Evolutionary conservation across 2,888 invertebrate species (phyloP), one percentile per base, ranked within the genome.

Genomic region (Proisotoma minuta): DNA sequence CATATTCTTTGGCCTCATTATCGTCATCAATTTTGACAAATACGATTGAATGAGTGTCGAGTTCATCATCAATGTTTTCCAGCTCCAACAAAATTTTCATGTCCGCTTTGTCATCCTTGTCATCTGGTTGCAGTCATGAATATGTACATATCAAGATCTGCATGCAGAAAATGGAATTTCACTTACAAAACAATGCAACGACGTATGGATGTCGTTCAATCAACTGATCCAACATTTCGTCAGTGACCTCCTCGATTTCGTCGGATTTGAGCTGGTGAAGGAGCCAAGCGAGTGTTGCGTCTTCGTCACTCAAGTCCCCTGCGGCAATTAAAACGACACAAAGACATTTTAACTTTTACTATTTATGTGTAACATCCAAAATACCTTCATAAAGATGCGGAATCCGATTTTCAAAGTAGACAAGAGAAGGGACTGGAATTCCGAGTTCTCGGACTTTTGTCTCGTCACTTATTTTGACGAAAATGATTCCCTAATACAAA

Each of bases 51-150:
- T 93, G 90, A 76, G 89, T 88, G 78, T 93, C 93, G 78, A 91
- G 91, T 77, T 93, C 93, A 76, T 93, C 93, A 76, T 94, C 94
- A 74, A 94, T 93, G 77, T 91, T 92, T 79, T 94, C 91, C 83
- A 43, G 18, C 18, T 43, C 43, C 5, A 20, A 18, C 10, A 43
- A n/a, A n/a, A 43, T 43, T 78, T 91, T 89, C 78, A 90, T 88
- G 77, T 91, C 91, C 78, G 90, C 89, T 81, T 91, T 91, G 77
- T 92, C 91, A 74, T 90, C 88, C 79, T 88, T 91, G 79, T 92
- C 91, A 81, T 93, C 92, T 92, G 79, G n/a, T n/a, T n/a, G n/a
- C n/a, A n/a, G n/a, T n/a, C n/a, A n/a, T n/a, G n/a, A n/a, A n/a
- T n/a, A n/a, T n/a, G n/a, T n/a, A n/a, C n/a, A n/a, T n/a, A n/a